These are phyloP conservation scores for Synanceia verrucosa DNA, from an alignment of 2,797 vertebrate genomes.

Conservation along the genomic window DNA sequence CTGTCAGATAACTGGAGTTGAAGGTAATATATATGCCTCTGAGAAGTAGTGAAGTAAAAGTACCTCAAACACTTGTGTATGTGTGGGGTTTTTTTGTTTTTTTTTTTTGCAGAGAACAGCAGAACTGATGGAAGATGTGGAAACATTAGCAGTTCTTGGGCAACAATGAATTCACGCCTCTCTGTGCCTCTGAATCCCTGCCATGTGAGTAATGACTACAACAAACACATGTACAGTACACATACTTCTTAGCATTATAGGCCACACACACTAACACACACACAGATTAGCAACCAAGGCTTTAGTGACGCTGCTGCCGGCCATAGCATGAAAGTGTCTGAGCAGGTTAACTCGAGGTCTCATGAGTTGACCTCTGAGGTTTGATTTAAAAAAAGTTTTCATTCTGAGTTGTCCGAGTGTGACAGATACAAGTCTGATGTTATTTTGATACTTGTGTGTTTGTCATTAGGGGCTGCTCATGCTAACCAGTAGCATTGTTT, in stretches of 20 bases:
- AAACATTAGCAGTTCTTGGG: neutral
- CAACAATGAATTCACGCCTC: constrained; percentile 42
- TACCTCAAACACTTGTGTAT: neutral
- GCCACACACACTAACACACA: constrained; percentile 28
- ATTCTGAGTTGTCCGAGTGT: neutral
- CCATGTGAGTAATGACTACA: constrained; percentile 72
- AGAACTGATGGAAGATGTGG: constrained; percentile 22
- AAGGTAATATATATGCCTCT: neutral
- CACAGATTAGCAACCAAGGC: constrained; percentile 55
- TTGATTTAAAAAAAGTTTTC: neutral
- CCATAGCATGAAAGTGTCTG: constrained; percentile 26
- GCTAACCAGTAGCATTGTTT: neutral
- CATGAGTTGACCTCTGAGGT: neutral
- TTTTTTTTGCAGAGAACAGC: constrained; percentile 12
- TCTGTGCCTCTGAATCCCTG: constrained; percentile 50
- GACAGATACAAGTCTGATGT: neutral
- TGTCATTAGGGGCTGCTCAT: neutral
- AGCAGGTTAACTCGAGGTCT: constrained; percentile 19
- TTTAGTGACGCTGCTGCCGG: constrained; percentile 33
- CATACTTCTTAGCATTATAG: constrained; percentile 36
- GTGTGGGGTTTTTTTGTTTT: too few relatives aligned
- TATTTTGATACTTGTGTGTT: too few relatives aligned
- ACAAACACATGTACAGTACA: constrained; percentile 8
- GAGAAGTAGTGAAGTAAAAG: neutral
- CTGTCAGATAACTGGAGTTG: neutral